These are phyloP conservation scores for Datnioides undecimradiatus DNA, from an alignment of 2,113 vertebrate species.

Conservation along the genomic window DNA sequence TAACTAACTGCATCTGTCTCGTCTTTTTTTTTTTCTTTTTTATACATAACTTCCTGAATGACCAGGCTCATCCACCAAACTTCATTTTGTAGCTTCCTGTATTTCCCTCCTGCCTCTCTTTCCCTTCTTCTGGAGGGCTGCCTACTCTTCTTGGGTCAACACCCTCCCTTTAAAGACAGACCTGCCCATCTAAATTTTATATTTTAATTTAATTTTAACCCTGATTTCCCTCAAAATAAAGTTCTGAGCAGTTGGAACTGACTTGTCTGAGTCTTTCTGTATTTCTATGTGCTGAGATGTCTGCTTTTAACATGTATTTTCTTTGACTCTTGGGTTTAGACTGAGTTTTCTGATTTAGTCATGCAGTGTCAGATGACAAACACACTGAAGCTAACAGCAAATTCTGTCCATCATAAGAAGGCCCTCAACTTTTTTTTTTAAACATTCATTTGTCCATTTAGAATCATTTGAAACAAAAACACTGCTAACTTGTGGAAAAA, in stretches of 20 bases:
- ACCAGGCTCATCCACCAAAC: constrained; percentile 51
- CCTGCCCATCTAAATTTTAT: constrained; percentile 80
- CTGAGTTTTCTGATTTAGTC: neutral
- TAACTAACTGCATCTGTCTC: constrained; percentile 75
- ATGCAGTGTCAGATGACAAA: neutral
- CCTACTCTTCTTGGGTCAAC: constrained; percentile 29
- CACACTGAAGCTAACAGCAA: neutral
- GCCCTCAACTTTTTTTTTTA: too few relatives aligned
- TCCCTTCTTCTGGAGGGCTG: constrained; percentile 41
- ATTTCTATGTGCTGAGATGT: neutral
- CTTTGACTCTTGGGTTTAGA: neutral
- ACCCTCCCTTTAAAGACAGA: constrained; percentile 61
- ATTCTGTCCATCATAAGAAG: neutral
- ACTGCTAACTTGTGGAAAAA: too few relatives aligned
- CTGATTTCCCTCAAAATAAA: constrained; percentile 85
- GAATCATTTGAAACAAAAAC: too few relatives aligned
- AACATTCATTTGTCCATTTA: too few relatives aligned
- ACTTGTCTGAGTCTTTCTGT: constrained; percentile 22
- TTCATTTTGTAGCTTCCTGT: constrained; percentile 63
- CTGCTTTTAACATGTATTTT: neutral
- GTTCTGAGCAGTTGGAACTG: constrained; percentile 84
- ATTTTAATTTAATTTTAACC: constrained; percentile 85
- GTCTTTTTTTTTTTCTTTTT: constrained; percentile 59
- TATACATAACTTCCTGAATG: constrained; percentile 64
- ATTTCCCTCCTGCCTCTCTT: constrained; percentile 26